Base-by-base conservation (phyloP, 1,140 invertebrate species). In the Potamilus streckersoni region DNA sequence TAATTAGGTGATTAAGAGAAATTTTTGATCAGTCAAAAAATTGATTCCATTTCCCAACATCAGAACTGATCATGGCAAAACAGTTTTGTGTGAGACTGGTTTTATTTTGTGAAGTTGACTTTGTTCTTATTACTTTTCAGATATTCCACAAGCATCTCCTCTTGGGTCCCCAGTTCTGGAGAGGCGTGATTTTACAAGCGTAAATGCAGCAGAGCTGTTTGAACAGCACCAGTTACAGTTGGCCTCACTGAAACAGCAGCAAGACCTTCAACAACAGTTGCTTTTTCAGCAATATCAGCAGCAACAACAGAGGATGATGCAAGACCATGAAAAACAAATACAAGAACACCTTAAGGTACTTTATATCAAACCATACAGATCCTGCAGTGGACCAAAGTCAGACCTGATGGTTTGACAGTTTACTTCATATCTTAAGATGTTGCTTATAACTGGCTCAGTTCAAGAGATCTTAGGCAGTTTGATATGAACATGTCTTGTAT, bases 261-360 rank as follows among this genome's bases (percentile, higher is more conserved):
- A 97, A 89, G 95, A 96, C 85, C 90, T 97, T 83, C 95, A 97
- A 86, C 95, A 97, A 84, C 95, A 96, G 89, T 93, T 96, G 79
- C 92, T 97, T 68, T 91, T 95, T 68, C 95, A 96, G 85, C 94
- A 96, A 85, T 97, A 95, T 90, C 94, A 97, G 84, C 94, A 94
- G 75, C 95, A 96, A 86, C 94, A 95, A 82, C 94, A 96, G 86
- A 95, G 96, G 88, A 91, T 97, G 83, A 94, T 95, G 68, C 93
- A 95, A 84, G 93, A 96, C 85, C 96, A 97, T 90, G 95, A 97
- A 89, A 93, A 95, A 82, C 95, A 97, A 90, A 91, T 95, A 80
- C 92, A 95, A 89, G 95, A 96, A 85, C 94, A 95, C 88, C 92
- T 95, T 82, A 95, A 95, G 93, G 95, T 96, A 92, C 91, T 87